A percentile compares a stretch with the other conserved stretches of the same genome.
These are phyloP conservation scores for Teleogryllus oceanicus DNA, from an alignment of 2,888 invertebrate species.

Conservation along the genomic window DNA sequence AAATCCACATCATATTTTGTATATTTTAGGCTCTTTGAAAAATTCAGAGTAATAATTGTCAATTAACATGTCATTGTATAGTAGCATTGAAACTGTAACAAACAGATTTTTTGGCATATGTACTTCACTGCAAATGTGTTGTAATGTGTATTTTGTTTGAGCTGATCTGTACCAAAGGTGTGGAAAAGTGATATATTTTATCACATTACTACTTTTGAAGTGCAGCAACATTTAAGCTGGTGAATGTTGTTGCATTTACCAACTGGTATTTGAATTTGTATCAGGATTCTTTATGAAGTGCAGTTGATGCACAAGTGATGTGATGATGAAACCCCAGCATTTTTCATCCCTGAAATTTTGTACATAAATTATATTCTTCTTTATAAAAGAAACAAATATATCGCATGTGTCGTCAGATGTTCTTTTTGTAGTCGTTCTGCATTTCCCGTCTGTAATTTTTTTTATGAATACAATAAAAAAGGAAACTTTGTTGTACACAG, in stretches of 20 bases:
- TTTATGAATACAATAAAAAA: conserved; percentile 37
- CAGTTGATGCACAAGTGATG: conserved; percentile 31
- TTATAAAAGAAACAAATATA: conserved; percentile 31
- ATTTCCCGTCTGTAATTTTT: conserved; percentile 38
- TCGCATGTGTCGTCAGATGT: conserved; percentile 32
- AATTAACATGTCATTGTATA: neutral
- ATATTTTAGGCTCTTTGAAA: neutral
- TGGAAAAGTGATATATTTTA: neutral
- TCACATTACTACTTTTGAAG: neutral
- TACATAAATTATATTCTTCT: conserved; percentile 34
- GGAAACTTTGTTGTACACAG: conserved; percentile 38
- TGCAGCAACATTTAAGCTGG: conserved; percentile 18
- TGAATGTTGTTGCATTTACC: conserved; percentile 3
- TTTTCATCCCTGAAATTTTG: conserved; percentile 34
- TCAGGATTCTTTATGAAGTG: conserved; percentile 20
- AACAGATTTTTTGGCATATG: neutral
- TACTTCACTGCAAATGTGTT: conserved; percentile 12
- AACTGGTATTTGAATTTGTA: conserved; percentile 19
- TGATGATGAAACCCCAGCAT: conserved; percentile 35
- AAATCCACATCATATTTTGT: neutral
- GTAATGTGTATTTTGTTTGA: conserved; percentile 5
- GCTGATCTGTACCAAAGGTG: conserved; percentile 12
- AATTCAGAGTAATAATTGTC: conserved; percentile 4
- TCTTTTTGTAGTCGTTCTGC: conserved; percentile 36
- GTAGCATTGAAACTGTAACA: neutral